Percentiles rank a stretch among this genome's conserved stretches.
Evolutionary conservation across 2,113 vertebrate species (phyloP).

Genomic region (Uria aalge): DNA sequence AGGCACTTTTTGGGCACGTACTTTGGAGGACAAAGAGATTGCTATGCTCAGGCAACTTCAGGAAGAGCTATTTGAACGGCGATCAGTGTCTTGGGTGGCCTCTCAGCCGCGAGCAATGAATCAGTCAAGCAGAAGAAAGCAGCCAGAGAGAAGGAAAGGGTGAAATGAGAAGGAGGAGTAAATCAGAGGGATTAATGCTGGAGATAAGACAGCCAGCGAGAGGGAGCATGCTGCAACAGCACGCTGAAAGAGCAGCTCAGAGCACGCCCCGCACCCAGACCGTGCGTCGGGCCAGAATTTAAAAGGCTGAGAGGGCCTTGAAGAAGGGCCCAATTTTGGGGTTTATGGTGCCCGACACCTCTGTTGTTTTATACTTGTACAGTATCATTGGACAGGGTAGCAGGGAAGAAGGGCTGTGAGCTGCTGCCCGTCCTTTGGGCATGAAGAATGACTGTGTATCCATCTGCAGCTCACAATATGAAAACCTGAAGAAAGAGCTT

Average conservation of each 20-base stretch:
- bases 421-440: neutral
- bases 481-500: neutral
- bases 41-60: neutral
- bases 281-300: neutral
- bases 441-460: no score
- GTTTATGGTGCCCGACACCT: no score
- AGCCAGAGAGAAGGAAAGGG: neutral
- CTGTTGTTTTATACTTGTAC: neutral
- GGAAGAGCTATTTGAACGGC: neutral
- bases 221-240: neutral
- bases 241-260: neutral
- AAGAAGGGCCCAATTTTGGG: neutral
- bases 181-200: neutral
- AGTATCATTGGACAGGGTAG: neutral
- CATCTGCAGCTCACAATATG: neutral
- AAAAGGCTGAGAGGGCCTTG: neutral
- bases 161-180: neutral
- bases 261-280: neutral
- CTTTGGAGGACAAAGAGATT: neutral
- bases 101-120: neutral
- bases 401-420: neutral
- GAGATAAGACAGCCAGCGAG: neutral
- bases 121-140: neutral
- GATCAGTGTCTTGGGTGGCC: neutral
- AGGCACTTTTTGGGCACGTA: neutral